phyloP scores from a whole-genome alignment of 2,797 vertebrate genomes.

The Orestias chungarensis region DNA sequence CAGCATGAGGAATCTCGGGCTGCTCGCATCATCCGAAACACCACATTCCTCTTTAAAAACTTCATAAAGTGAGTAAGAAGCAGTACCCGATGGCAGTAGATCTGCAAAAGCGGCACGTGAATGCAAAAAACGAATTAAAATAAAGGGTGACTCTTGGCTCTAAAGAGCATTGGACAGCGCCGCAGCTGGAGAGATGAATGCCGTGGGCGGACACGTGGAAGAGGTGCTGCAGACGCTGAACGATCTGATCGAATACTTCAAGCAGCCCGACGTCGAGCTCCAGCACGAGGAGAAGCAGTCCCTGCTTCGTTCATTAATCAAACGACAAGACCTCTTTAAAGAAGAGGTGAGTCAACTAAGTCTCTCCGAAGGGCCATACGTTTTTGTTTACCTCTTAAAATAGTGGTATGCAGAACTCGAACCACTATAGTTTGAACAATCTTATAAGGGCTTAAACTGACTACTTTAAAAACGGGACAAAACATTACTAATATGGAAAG shows the following conservation, averaged over 20 bases:
- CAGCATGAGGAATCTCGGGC: conserved; percentile 94
- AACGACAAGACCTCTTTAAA: conserved; percentile 98
- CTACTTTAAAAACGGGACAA: background rate
- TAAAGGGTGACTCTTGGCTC: background rate
- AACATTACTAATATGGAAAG: background rate
- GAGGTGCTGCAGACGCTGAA: conserved; percentile 93
- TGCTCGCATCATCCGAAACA: conserved; percentile 96
- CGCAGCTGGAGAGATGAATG: conserved; percentile 84
- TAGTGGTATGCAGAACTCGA: background rate
- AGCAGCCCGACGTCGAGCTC: conserved; percentile 90
- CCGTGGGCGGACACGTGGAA: conserved; percentile 82
- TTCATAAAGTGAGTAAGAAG: conserved; percentile 87
- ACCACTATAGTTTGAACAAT: background rate
- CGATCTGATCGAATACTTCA: conserved; percentile 95
- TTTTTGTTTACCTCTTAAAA: background rate
- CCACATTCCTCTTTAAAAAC: conserved; percentile 89
- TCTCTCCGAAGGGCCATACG: background rate
- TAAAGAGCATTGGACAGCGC: conserved; percentile 66
- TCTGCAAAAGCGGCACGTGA: background rate
- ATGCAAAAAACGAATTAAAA: background rate
- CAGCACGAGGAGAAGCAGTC: conserved; percentile 95
- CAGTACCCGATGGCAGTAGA: background rate
- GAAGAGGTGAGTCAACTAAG: conserved; percentile 85
- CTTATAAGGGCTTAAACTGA: background rate
- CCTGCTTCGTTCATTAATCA: conserved; percentile 95